These are phyloP conservation scores for Brachionus asplanchnoidis DNA, from an alignment of 1,140 invertebrate genomes.

Conservation along the genomic window DNA sequence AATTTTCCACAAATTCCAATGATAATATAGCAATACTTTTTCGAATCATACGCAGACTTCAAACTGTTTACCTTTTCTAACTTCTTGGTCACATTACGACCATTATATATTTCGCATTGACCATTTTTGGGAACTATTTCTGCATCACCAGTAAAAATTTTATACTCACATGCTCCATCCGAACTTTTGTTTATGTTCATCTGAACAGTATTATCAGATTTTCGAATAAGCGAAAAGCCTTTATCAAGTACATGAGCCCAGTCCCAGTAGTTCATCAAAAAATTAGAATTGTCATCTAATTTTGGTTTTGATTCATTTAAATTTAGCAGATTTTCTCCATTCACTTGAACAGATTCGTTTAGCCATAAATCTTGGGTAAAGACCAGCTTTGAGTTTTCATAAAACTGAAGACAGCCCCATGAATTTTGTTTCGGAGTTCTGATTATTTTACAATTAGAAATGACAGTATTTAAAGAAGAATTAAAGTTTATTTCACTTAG, in stretches of 20 bases:
- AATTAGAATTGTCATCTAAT: not conserved
- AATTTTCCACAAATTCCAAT: not conserved
- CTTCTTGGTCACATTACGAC: not conserved
- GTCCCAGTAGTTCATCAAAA: not conserved
- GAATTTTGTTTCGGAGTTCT: not conserved
- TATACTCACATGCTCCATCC: not conserved
- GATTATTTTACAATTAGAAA: not conserved
- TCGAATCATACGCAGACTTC: not conserved
- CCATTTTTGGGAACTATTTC: not conserved
- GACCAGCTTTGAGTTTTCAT: not conserved
- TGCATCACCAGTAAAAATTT: not conserved
- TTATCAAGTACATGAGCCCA: not conserved
- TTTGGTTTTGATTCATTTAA: not conserved
- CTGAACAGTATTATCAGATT: not conserved
- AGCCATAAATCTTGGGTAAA: not conserved
- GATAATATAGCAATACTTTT: not conserved
- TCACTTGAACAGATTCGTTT: not conserved
- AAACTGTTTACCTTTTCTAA: not conserved
- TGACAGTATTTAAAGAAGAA: not conserved
- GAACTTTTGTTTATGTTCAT: not conserved
- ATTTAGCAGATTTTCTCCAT: not conserved
- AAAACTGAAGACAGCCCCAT: conserved; percentile 19
- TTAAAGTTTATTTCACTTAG: not conserved
- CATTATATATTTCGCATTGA: not conserved
- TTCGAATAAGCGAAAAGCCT: not conserved